Percentiles rank a stretch among this genome's conserved stretches.
These are phyloP conservation scores for Xylophagus ater DNA, from an alignment of 2,888 invertebrate genomes.

Conservation along the genomic window DNA sequence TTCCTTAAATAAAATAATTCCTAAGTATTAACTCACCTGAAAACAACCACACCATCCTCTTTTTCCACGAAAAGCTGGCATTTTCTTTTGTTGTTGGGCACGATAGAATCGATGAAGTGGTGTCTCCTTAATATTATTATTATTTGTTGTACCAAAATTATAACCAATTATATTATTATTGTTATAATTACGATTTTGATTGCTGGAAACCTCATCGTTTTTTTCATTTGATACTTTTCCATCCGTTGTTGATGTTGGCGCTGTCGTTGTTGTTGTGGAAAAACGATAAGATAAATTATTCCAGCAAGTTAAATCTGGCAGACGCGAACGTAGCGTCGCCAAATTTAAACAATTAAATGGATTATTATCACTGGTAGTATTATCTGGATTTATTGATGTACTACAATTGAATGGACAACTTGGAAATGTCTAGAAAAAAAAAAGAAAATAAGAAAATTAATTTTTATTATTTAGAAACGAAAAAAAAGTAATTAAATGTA, in stretches of 20 bases:
- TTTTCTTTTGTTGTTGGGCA: constrained; percentile 40
- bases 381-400: constrained; percentile 20
- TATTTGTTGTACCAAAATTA: constrained; percentile 26
- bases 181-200: constrained; percentile 30
- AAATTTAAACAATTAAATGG: constrained; percentile 41
- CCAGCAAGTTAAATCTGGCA: constrained; percentile 45
- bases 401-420: constrained; percentile 49
- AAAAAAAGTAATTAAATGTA: no score
- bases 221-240: neutral
- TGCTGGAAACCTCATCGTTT: constrained; percentile 13
- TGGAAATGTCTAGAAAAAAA: constrained; percentile 52
- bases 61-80: constrained; percentile 54
- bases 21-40: constrained; percentile 48
- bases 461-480: no score
- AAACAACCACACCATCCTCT: constrained; percentile 68
- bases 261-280: constrained; percentile 1
- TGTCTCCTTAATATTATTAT: constrained; percentile 27
- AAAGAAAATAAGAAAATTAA: no score
- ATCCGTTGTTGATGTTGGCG: constrained; percentile 2
- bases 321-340: constrained; percentile 53
- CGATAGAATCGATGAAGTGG: constrained; percentile 38
- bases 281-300: constrained; percentile 28
- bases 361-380: neutral
- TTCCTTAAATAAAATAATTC: neutral
- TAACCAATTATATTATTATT: constrained; percentile 36